phyloP scores from a whole-genome alignment of 2,797 vertebrate species.

The Sebastolobus alascanus region DNA sequence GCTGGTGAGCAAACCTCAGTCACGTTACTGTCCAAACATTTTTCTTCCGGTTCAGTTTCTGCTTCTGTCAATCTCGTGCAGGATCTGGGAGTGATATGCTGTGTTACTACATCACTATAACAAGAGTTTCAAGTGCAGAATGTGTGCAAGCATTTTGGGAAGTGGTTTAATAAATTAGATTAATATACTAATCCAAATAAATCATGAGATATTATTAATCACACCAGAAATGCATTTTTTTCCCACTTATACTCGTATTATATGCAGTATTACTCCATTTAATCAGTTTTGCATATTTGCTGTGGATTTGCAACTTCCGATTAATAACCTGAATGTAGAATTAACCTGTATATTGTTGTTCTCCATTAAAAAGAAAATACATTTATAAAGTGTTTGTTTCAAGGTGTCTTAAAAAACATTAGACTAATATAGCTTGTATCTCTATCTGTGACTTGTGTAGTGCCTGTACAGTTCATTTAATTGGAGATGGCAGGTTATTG shows the following conservation, averaged over 20 bases:
- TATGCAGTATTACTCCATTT: neutral
- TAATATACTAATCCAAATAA: neutral
- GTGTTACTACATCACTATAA: neutral
- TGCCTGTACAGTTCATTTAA: neutral
- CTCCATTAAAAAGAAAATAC: constrained; percentile 6
- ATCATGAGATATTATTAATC: neutral
- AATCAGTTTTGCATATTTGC: neutral
- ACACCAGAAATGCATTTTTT: neutral
- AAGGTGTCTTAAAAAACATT: neutral
- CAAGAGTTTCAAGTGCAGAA: neutral
- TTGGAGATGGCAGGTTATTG: neutral
- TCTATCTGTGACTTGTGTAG: neutral
- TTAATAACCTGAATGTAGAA: neutral
- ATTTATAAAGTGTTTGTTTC: constrained; percentile 1
- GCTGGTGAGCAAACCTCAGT: constrained; percentile 13
- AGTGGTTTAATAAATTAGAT: neutral
- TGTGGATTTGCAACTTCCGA: neutral
- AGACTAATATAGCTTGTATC: neutral
- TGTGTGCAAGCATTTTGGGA: neutral
- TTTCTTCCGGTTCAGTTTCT: neutral
- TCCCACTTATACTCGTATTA: neutral
- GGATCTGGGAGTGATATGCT: neutral
- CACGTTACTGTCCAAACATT: constrained; percentile 1
- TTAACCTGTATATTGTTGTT: neutral
- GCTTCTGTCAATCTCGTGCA: neutral